Evolutionary conservation across 1,140 invertebrate genomes (phyloP).

Genomic region (Sminthurides bifidus): DNA sequence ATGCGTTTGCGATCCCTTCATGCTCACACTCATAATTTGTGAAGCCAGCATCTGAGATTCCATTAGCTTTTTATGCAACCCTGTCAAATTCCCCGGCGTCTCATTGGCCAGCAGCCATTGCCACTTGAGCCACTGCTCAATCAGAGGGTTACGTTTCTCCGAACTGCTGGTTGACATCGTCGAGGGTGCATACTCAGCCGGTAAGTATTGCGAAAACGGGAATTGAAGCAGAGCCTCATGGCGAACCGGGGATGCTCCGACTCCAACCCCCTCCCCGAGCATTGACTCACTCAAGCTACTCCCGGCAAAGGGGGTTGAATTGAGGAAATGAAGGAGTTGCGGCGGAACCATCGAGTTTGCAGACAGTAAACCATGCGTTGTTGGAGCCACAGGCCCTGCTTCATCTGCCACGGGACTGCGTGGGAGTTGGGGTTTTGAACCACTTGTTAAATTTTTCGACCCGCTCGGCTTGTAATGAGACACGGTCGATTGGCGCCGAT

Average conservation of each 20-base stretch:
- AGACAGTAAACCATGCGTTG: not conserved
- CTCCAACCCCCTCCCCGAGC: too few relatives aligned
- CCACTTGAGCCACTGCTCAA: slow-evolving; percentile 28
- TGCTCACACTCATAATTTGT: slow-evolving; percentile 21
- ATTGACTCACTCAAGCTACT: not conserved
- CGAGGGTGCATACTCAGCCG: not conserved
- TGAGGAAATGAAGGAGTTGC: not conserved
- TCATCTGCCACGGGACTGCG: too few relatives aligned
- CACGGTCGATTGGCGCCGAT: too few relatives aligned
- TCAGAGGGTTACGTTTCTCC: slow-evolving; percentile 18
- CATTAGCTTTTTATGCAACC: slow-evolving; percentile 24
- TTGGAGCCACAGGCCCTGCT: too few relatives aligned
- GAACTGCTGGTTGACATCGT: not conserved
- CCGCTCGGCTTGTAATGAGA: too few relatives aligned
- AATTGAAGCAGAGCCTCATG: too few relatives aligned
- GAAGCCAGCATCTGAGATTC: slow-evolving; percentile 27
- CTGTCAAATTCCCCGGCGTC: slow-evolving; percentile 16
- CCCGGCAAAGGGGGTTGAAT: not conserved
- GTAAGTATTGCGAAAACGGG: too few relatives aligned
- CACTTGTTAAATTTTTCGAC: too few relatives aligned
- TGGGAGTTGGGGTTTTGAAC: too few relatives aligned
- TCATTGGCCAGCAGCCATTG: slow-evolving; percentile 25
- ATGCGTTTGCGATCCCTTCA: not conserved
- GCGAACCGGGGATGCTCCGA: too few relatives aligned
- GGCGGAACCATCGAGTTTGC: not conserved